phyloP scores from a whole-genome alignment of 2,797 vertebrate genomes.

The Propithecus deckenii region DNA sequence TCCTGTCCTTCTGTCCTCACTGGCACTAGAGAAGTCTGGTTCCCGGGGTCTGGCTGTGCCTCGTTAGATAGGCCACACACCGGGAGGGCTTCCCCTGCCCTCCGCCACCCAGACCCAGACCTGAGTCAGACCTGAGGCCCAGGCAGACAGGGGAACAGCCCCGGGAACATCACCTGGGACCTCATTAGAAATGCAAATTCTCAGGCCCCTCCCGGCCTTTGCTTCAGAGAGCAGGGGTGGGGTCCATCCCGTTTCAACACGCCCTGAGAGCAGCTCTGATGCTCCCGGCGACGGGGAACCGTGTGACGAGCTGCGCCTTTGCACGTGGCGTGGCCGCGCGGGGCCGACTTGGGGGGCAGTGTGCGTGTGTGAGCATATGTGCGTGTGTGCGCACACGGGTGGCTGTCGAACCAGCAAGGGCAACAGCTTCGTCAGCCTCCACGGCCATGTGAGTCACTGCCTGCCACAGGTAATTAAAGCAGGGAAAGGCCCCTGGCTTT shows the following conservation, averaged over 20 bases:
- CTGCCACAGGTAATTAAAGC: neutral
- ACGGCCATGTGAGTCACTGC: slow-evolving; percentile 44
- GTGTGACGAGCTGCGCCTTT: neutral
- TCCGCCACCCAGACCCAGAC: neutral
- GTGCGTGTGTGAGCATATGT: neutral
- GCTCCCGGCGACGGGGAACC: neutral
- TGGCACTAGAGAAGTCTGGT: neutral
- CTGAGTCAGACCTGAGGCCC: neutral
- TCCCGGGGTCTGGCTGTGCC: neutral
- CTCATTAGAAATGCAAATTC: slow-evolving; percentile 29
- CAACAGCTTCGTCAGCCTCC: neutral
- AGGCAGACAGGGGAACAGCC: neutral
- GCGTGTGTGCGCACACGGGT: neutral
- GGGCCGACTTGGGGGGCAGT: too few species aligned
- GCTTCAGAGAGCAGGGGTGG: neutral
- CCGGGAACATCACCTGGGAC: slow-evolving; percentile 32
- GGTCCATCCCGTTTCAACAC: neutral
- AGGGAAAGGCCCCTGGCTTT: neutral
- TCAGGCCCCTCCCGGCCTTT: neutral
- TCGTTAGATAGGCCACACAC: too few species aligned
- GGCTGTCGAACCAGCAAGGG: neutral
- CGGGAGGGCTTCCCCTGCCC: too few species aligned
- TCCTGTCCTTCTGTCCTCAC: neutral
- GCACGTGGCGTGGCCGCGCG: fast-evolving
- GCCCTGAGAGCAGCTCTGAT: neutral